Conservation (phyloP, 2,797 vertebrate species). For the Liparis tanakae region DNA sequence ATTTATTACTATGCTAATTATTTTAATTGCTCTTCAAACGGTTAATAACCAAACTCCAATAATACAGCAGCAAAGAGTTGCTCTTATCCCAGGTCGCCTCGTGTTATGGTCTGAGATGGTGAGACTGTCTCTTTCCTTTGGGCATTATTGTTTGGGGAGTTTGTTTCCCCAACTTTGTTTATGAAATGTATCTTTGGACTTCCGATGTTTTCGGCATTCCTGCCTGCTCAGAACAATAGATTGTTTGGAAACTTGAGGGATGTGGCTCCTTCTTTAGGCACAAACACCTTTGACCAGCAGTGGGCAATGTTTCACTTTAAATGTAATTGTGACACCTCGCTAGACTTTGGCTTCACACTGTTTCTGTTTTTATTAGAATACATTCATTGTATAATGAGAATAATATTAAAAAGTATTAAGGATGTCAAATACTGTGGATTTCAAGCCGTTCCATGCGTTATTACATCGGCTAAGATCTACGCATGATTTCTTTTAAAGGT, state of each 20-base stretch:
- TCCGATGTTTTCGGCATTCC: constrained; percentile 22
- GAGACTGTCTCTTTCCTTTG: not conserved
- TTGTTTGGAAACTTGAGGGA: constrained; percentile 20
- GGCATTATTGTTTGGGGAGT: constrained; percentile 6
- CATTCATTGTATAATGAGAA: not conserved
- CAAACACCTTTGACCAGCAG: constrained; percentile 32
- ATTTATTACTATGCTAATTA: not conserved
- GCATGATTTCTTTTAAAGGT: not conserved
- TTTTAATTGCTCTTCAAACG: not conserved
- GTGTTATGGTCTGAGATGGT: constrained; percentile 3
- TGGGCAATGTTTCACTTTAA: constrained; percentile 22
- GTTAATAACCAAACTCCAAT: not conserved
- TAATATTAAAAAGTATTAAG: not conserved
- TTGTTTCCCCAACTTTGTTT: constrained; percentile 23
- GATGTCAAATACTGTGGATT: not conserved
- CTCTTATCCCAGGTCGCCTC: not conserved
- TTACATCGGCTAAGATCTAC: not conserved
- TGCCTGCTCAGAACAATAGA: constrained; percentile 41
- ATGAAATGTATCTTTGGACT: constrained; percentile 18
- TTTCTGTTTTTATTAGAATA: not conserved
- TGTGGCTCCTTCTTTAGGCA: constrained; percentile 8
- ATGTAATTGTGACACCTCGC: not conserved
- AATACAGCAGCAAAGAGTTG: not conserved
- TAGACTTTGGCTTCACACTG: not conserved
- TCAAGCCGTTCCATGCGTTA: not conserved